Base-by-base conservation (phyloP, 2,888 invertebrate species). In the Epicampocera succincta region DNA sequence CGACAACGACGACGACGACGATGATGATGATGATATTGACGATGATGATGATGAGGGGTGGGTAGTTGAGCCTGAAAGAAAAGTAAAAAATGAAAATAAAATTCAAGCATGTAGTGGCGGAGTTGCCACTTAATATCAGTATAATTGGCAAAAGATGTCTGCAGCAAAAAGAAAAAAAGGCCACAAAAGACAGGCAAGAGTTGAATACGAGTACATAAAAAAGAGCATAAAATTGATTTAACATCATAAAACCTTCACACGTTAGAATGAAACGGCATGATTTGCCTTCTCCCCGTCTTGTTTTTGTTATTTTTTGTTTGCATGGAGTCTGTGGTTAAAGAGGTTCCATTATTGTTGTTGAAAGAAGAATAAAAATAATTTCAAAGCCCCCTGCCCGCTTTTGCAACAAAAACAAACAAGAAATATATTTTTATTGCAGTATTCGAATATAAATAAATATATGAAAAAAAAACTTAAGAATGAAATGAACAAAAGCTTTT, bases 111-210 rank as follows among this genome's bases (percentile, higher is more conserved):
- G 52, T 71, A 75, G 74, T 75, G 78, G 74, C 78, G 78, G 69
- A 73, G 80, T 71, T 82, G 75, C 78, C 84, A 80, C 84, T 80
- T 84, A 83, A 79, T 69, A 80, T 80, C 68, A 44, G 77, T 73
- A 82, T 85, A 85, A 85, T 85, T 85, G 85, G 80, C 77, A 84
- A 85, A 81, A 85, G 84, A 84, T 85, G 85, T 85, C 84, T 79
- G 80, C 52, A 60, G 44, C 15, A 65, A 15, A 52, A 61, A 40
- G 61, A 48, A 11, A 52, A 66, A 54, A 48, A 40, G 71, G 42
- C 1, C 9, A 61, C 42, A 65, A 71, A 85, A 85, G 75, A 80
- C 84, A 80, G 65, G 69, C 48, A 77, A 52, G 68, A 83, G 61
- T 63, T 76, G 58, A 50, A 73, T 40, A 74, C 66, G 58, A 50